These are phyloP conservation scores for Alitta virens DNA, from an alignment of 2,888 invertebrate species.

Conservation along the genomic window DNA sequence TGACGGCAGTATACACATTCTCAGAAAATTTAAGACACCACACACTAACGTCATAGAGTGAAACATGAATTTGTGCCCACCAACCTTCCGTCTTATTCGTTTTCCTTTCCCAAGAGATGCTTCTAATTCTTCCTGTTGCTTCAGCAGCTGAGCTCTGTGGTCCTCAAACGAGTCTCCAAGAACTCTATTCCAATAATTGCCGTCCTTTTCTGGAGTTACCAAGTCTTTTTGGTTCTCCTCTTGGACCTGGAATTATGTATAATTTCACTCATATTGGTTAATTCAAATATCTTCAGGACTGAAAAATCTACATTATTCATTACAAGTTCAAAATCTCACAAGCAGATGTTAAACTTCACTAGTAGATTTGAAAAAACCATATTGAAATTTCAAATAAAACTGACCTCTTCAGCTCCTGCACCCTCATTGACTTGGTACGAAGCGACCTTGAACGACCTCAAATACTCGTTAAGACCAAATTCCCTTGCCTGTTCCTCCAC, in stretches of 20 bases:
- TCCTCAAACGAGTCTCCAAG: neutral
- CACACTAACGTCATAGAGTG: too few species aligned
- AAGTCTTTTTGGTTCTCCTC: neutral
- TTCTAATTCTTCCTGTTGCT: neutral
- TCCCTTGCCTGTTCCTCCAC: constrained; percentile 78
- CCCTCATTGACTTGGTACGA: constrained; percentile 53
- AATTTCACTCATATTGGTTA: neutral
- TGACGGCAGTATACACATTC: too few species aligned
- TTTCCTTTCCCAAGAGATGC: neutral
- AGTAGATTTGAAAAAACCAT: too few species aligned
- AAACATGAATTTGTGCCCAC: too few species aligned
- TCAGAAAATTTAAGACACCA: too few species aligned
- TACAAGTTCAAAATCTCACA: too few species aligned
- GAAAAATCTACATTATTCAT: too few species aligned
- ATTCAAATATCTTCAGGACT: too few species aligned
- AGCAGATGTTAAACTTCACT: neutral
- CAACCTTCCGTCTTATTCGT: neutral
- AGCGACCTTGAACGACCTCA: constrained; percentile 87
- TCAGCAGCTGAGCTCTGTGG: neutral
- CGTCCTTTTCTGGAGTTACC: neutral
- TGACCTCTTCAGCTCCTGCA: constrained; percentile 62
- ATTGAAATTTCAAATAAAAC: too few species aligned
- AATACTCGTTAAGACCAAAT: constrained; percentile 98
- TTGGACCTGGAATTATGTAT: neutral
- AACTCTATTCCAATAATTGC: neutral